Conservation (phyloP, 2,888 invertebrate genomes). For the Neelides folsomi region DNA sequence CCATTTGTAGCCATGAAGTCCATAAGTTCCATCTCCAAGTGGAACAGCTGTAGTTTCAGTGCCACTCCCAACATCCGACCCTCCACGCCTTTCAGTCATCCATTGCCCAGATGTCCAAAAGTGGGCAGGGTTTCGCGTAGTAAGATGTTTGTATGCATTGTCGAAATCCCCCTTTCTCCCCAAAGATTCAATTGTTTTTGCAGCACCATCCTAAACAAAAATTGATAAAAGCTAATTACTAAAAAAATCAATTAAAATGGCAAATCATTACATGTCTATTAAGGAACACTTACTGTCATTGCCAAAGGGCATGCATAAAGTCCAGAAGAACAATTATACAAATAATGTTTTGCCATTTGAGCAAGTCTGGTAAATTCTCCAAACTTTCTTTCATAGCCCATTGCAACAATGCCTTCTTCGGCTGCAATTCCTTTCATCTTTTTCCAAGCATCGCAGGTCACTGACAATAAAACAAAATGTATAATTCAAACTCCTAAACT, state of each 20-base stretch:
- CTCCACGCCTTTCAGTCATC: constrained; percentile 48
- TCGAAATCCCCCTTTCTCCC: constrained; percentile 18
- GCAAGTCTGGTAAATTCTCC: constrained; percentile 38
- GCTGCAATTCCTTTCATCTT: constrained; percentile 42
- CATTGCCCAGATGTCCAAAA: constrained; percentile 50
- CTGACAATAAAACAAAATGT: constrained; percentile 22
- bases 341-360: constrained; percentile 42
- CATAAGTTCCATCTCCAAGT: constrained; percentile 37
- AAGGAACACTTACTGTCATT: constrained; percentile 38
- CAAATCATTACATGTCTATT: no score
- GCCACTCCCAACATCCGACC: constrained; percentile 45
- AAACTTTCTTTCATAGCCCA: constrained; percentile 40
- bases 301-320: constrained; percentile 46
- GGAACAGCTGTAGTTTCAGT: constrained; percentile 42
- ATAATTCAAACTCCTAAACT: no score
- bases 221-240: no score
- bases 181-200: constrained; percentile 40
- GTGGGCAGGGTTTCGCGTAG: constrained; percentile 37
- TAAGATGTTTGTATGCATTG: constrained; percentile 35
- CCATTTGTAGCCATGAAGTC: constrained; percentile 46
- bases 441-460: constrained; percentile 44
- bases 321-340: constrained; percentile 43
- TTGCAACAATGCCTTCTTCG: constrained; percentile 44
- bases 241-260: no score
- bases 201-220: constrained; percentile 44